Percentiles rank a stretch among this genome's conserved stretches.
phyloP scores from a whole-genome alignment of 2,888 invertebrate species.

The Tetranychus piercei region DNA sequence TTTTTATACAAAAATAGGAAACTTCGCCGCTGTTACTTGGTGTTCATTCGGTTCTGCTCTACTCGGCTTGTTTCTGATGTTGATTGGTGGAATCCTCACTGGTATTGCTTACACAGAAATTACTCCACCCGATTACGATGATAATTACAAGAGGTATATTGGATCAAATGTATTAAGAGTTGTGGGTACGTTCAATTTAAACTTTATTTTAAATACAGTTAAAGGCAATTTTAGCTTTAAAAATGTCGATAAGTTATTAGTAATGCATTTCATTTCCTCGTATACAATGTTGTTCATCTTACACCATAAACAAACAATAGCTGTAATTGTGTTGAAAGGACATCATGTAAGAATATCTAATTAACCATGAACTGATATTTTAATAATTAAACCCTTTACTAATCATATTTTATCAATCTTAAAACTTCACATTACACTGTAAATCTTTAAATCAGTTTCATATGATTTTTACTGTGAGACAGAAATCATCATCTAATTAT shows the following conservation, averaged over 20 bases:
- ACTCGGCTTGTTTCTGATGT: constrained; percentile 25
- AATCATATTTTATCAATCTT: too few relatives aligned
- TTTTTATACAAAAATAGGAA: constrained; percentile 22
- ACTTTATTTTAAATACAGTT: not conserved
- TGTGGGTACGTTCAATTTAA: constrained; percentile 21
- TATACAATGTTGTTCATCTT: too few relatives aligned
- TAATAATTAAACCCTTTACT: too few relatives aligned
- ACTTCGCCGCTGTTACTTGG: constrained; percentile 23
- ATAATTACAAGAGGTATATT: constrained; percentile 27
- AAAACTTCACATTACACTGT: too few relatives aligned
- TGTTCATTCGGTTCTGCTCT: constrained; percentile 23
- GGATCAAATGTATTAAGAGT: constrained; percentile 26
- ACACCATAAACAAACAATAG: too few relatives aligned
- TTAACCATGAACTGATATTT: too few relatives aligned
- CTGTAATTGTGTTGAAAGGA: too few relatives aligned
- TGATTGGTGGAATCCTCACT: constrained; percentile 26
- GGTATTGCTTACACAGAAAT: constrained; percentile 27
- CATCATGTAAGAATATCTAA: too few relatives aligned
- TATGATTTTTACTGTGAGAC: too few relatives aligned
- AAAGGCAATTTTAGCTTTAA: not conserved
- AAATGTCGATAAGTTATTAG: not conserved
- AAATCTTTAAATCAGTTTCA: too few relatives aligned
- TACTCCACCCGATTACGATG: constrained; percentile 26
- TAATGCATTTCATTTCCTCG: too few relatives aligned
- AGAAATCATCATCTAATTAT: too few relatives aligned